Evolutionary conservation across 2,797 vertebrate species (phyloP).

Genomic region (Cossypha heuglini): DNA sequence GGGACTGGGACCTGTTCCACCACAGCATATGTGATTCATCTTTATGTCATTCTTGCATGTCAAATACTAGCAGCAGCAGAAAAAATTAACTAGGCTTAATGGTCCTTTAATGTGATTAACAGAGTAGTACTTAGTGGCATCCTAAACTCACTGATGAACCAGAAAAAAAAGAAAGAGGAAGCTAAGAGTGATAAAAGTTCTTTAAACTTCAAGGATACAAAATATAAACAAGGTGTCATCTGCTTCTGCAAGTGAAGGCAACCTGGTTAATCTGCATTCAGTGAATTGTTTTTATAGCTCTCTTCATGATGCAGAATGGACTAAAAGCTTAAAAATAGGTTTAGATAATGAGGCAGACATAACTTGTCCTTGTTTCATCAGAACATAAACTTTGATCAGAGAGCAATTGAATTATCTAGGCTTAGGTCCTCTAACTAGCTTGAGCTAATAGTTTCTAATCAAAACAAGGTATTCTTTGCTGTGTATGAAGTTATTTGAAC

Average conservation of each 20-base stretch:
- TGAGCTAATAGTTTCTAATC: background rate
- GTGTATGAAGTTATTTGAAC: background rate
- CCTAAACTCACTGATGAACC: background rate
- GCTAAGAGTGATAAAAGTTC: background rate
- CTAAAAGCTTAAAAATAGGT: background rate
- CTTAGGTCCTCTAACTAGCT: background rate
- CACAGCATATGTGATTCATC: background rate
- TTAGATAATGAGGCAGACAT: background rate
- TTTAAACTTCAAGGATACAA: background rate
- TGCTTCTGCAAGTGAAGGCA: background rate
- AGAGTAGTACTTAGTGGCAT: background rate
- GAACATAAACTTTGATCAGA: background rate
- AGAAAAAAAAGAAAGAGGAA: background rate
- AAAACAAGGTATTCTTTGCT: background rate
- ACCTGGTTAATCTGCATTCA: background rate
- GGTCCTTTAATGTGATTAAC: background rate
- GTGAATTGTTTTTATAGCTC: background rate
- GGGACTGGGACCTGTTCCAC: background rate
- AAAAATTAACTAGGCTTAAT: background rate
- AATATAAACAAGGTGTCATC: background rate
- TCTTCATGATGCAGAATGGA: background rate
- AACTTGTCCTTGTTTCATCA: background rate
- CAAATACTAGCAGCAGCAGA: background rate
- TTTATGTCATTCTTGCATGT: rapidly evolving
- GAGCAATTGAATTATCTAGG: background rate